phyloP scores from a whole-genome alignment of 2,797 vertebrate genomes.

The Australoheros facetus region DNA sequence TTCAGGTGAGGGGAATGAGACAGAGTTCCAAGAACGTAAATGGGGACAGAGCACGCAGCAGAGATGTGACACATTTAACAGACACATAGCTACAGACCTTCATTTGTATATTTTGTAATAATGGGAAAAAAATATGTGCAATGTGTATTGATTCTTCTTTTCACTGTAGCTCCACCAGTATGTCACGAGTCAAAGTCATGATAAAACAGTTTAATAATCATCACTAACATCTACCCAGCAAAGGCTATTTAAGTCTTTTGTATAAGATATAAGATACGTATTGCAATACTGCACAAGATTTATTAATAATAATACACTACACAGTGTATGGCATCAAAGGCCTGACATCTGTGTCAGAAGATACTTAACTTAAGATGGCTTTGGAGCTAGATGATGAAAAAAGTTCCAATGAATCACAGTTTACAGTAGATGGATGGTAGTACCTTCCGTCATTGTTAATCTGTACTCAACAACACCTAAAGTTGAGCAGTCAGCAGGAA shows the following conservation, averaged over 20 bases:
- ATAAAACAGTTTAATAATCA: constrained; percentile 10
- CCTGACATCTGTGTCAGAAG: constrained; percentile 38
- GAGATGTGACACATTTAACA: constrained; percentile 14
- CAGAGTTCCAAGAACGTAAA: constrained; percentile 57
- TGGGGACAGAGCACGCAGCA: constrained; percentile 29
- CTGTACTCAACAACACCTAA: constrained; percentile 66
- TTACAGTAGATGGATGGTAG: constrained; percentile 62
- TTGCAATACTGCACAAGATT: constrained; percentile 13
- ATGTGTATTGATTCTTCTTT: neutral
- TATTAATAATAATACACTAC: constrained; percentile 32
- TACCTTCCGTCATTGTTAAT: constrained; percentile 72
- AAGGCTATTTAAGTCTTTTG: constrained; percentile 15
- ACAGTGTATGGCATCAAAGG: constrained; percentile 49
- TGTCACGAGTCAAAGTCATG: neutral
- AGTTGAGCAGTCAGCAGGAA: constrained; percentile 79
- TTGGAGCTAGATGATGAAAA: constrained; percentile 45
- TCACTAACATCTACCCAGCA: neutral
- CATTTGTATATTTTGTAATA: neutral
- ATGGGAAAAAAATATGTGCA: neutral
- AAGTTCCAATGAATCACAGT: constrained; percentile 60
- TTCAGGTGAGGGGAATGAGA: constrained; percentile 50
- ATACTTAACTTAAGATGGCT: constrained; percentile 60
- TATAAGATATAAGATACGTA: constrained; percentile 12
- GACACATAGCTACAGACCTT: constrained; percentile 6
- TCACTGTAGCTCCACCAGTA: neutral